Percentiles rank a stretch among this genome's conserved stretches.
Conservation (phyloP, 2,888 invertebrate genomes). For the Orthosia gothica region DNA sequence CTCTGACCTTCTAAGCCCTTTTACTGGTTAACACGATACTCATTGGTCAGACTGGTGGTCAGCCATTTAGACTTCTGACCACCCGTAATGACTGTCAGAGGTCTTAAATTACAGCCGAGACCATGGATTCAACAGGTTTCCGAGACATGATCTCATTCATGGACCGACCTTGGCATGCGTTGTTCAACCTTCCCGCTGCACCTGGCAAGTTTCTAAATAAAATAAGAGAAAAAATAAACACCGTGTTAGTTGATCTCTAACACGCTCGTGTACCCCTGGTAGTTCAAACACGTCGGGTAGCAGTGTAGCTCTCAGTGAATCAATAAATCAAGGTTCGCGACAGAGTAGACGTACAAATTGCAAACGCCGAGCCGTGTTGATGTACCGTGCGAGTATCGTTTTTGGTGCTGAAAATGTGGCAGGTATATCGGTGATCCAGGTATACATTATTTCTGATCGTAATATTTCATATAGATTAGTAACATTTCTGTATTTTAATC, state of each 20-base stretch:
- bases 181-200: too few relatives aligned
- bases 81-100: background rate
- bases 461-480: too few relatives aligned
- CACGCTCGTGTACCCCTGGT: slow-evolving; percentile 20
- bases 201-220: background rate
- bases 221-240: slow-evolving; percentile 17
- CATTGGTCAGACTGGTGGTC: too few relatives aligned
- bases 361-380: slow-evolving; percentile 72
- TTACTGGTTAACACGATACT: too few relatives aligned
- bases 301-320: slow-evolving; percentile 26
- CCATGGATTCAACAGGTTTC: too few relatives aligned
- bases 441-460: too few relatives aligned
- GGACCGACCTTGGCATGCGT: too few relatives aligned
- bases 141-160: too few relatives aligned
- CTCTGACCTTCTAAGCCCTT: too few relatives aligned
- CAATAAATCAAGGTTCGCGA: slow-evolving; percentile 55
- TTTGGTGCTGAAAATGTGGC: slow-evolving; percentile 55
- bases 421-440: background rate
- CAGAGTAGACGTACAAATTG: slow-evolving; percentile 74
- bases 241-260: background rate
- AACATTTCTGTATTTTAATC: too few relatives aligned
- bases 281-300: slow-evolving; percentile 27
- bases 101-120: too few relatives aligned
- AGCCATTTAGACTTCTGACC: too few relatives aligned
- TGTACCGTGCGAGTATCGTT: slow-evolving; percentile 64